Evolutionary conservation across 2,113 vertebrate genomes (phyloP).

Genomic region (Morone saxatilis): DNA sequence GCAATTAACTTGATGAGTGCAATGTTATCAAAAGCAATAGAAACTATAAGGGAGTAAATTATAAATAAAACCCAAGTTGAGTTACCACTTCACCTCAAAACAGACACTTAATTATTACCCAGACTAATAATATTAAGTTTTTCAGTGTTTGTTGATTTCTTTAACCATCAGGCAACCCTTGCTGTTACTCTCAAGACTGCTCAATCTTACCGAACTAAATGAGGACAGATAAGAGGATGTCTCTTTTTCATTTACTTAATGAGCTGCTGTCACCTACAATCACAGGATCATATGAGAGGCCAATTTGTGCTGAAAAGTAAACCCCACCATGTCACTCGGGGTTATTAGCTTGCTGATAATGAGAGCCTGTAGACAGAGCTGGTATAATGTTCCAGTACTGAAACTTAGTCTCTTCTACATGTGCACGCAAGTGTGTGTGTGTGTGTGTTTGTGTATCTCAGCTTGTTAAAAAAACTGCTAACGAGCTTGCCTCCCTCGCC

Average conservation of each 20-base stretch:
- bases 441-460: constrained; percentile 37
- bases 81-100: not conserved
- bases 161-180: not conserved
- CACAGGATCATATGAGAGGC: constrained; percentile 36
- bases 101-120: not conserved
- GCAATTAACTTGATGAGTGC: not conserved
- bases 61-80: not conserved
- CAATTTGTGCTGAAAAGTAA: constrained; percentile 62
- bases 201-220: not conserved
- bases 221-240: not conserved
- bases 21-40: not conserved
- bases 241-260: constrained; percentile 48
- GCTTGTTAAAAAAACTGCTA: constrained; percentile 70
- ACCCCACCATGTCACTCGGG: constrained; percentile 29
- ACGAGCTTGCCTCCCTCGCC: constrained; percentile 38
- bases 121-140: not conserved
- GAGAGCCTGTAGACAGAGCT: constrained; percentile 56
- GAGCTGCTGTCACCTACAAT: constrained; percentile 50
- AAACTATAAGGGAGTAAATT: too few relatives aligned
- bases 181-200: not conserved
- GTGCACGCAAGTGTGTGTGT: not conserved
- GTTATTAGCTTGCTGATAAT: constrained; percentile 63
- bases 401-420: constrained; percentile 26
- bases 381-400: constrained; percentile 28
- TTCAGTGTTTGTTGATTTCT: not conserved